These are phyloP conservation scores for Cirrhinus molitorella DNA, from an alignment of 2,797 vertebrate genomes.

Conservation along the genomic window DNA sequence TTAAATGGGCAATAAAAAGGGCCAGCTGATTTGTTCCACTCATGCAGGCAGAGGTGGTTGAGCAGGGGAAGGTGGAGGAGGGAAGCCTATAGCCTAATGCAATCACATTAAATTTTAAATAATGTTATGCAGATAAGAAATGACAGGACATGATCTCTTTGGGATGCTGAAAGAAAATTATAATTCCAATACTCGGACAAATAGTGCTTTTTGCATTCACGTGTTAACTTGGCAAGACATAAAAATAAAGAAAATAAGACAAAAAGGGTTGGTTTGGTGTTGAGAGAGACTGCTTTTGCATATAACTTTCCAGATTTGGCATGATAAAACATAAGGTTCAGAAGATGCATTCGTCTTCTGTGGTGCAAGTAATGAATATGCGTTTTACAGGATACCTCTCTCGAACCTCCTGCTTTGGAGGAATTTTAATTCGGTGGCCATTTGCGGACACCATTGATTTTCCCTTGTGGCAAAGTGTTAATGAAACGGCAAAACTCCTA, in stretches of 20 bases:
- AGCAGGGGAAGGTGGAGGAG: constrained; percentile 59
- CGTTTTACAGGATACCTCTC: background rate
- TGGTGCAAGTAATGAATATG: background rate
- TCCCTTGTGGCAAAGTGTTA: constrained; percentile 65
- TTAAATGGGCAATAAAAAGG: constrained; percentile 28
- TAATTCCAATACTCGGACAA: constrained; percentile 80
- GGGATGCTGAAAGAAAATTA: constrained; percentile 79
- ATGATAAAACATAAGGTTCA: background rate
- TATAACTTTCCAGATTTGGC: background rate
- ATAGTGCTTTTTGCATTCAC: constrained; percentile 73
- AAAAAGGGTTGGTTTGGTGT: constrained; percentile 58
- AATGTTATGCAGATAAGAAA: constrained; percentile 83
- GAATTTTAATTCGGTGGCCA: constrained; percentile 17
- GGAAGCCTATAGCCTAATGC: constrained; percentile 77
- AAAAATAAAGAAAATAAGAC: background rate
- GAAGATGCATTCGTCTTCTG: background rate
- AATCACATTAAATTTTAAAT: constrained; percentile 84
- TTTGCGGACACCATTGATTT: constrained; percentile 13
- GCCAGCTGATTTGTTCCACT: constrained; percentile 19
- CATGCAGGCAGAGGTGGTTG: constrained; percentile 19
- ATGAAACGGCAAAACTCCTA: constrained; percentile 47
- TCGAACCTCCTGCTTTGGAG: background rate
- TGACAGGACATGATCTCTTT: constrained; percentile 83
- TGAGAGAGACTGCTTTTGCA: constrained; percentile 55
- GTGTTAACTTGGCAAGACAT: constrained; percentile 74